A percentile compares a stretch with the other conserved stretches of the same genome.
phyloP scores from a whole-genome alignment of 2,888 invertebrate genomes.

The Heliconius cydno region DNA sequence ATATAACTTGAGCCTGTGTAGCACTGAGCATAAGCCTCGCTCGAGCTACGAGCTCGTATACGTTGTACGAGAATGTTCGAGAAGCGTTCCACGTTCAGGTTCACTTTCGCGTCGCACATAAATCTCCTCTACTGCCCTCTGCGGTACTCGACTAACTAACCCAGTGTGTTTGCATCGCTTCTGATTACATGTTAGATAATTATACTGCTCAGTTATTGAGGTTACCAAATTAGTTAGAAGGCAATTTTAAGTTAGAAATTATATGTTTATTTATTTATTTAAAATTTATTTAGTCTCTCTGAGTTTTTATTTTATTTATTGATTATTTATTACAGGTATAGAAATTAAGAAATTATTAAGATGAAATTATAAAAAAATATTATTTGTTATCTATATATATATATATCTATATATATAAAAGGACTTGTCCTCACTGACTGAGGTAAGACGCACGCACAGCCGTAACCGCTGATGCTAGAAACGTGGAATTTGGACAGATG shows the following conservation, averaged over 20 bases:
- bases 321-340: no score
- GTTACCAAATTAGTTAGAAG: background rate
- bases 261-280: background rate
- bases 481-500: no score
- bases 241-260: background rate
- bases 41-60: no score
- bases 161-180: slow-evolving; percentile 75
- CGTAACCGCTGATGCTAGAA: no score
- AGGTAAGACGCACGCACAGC: no score
- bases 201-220: slow-evolving; percentile 12
- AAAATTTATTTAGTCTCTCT: background rate
- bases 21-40: no score
- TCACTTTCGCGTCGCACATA: slow-evolving; percentile 62
- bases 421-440: no score
- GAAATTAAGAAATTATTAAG: no score
- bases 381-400: no score
- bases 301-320: no score
- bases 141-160: slow-evolving; percentile 77
- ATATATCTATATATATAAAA: no score
- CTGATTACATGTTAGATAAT: slow-evolving; percentile 61
- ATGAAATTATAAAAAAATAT: no score
- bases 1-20: background rate
- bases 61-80: slow-evolving; percentile 12
- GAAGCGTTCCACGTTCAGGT: slow-evolving; percentile 39
- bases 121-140: slow-evolving; percentile 77